Conservation (phyloP, 1,140 invertebrate genomes). For the Papilio polyxenes region DNA sequence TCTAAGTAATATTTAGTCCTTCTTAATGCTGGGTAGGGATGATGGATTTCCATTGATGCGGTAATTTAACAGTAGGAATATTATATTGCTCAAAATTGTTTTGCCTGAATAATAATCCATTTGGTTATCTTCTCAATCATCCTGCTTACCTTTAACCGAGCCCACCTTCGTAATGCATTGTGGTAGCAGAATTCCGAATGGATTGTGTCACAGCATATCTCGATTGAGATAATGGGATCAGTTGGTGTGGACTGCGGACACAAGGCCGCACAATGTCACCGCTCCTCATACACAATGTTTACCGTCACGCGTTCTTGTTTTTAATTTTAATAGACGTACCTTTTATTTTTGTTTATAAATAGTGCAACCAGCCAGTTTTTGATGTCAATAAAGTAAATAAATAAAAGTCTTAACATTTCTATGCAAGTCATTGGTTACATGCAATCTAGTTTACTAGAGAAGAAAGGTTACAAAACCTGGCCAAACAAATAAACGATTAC, state of each 20-base stretch:
- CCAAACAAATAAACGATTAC: no score
- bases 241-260: conserved; percentile 42
- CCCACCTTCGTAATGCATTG: conserved; percentile 52
- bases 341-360: conserved; percentile 51
- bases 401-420: background rate
- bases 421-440: background rate
- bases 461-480: background rate
- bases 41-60: background rate
- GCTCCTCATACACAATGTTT: conserved; percentile 43
- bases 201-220: conserved; percentile 59
- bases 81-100: background rate
- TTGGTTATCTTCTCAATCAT: conserved; percentile 37
- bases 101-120: background rate
- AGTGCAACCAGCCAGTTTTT: conserved; percentile 36
- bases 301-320: conserved; percentile 42
- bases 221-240: conserved; percentile 61
- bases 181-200: conserved; percentile 57
- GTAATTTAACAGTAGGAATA: background rate
- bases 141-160: conserved; percentile 41
- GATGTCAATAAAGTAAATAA: background rate
- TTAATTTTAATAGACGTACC: conserved; percentile 48
- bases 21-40: background rate
- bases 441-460: background rate
- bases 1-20: no score
- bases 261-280: conserved; percentile 54